Evolutionary conservation across 2,113 vertebrate species (phyloP), one percentile per base, ranked within the genome.

Genomic region (Turnix velox): DNA sequence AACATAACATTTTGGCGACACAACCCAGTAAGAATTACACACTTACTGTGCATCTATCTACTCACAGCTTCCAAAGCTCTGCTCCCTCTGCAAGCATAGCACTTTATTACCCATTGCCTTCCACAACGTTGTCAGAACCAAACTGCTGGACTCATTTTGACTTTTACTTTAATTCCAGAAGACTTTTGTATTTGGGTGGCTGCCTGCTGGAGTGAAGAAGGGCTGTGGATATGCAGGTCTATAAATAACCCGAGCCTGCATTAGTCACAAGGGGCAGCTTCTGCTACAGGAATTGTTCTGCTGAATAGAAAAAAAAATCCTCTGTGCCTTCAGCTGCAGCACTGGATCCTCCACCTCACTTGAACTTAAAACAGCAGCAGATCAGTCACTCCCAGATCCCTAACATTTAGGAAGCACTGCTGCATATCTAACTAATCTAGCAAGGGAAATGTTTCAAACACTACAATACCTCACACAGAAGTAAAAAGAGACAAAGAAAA

Each of bases 251-350:
- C 58, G 58, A 84, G 87, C 87, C 92, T 92, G 95, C 91, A 94
- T 96, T 96, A 96, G 94, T 96, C 96, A 96, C 84, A 87, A 91
- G 89, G 86, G 94, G 80, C 90, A 96, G 88, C 91, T 95, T 94
- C 93, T 96, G 94, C 94, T 96, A 90, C 92, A 92, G 74, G 90
- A 95, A 96, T 92, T 94, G 94, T 96, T 96, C 93, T 94, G 93
- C 80, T 96, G 85, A 94, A 96, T 89, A 77, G 94, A 96, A 94
- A 94, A 92, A 94, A 74, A 82, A 63, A n/a, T n/a, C 69, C 79
- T 68, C 69, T 46, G 59, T 82, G 89, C 72, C 84, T 88, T 93
- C 78, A 68, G 87, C 76, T 73, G 75, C 79, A 80, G 8, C 8
- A 80, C 92, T 7, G 20, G 90, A 72, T 90, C 77, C 71, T 90